Percentiles rank a stretch among this genome's conserved stretches.
phyloP scores from a whole-genome alignment of 1,140 invertebrate species.

The Orchestia grillus region DNA sequence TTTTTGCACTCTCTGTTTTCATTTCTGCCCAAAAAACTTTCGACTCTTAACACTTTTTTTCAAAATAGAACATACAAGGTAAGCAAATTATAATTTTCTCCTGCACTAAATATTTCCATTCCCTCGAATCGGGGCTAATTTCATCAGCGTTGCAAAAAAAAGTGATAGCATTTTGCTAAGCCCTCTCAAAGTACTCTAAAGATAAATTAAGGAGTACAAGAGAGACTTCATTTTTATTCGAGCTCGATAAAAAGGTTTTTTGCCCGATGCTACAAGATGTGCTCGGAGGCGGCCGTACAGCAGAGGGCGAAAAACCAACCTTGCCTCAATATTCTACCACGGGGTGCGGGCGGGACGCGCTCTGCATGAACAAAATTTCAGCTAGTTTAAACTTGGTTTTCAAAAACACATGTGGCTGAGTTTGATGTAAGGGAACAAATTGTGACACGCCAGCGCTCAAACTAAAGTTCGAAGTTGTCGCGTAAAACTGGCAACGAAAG shows the following conservation, averaged over 20 bases:
- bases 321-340: background rate
- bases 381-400: background rate
- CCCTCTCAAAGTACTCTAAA: background rate
- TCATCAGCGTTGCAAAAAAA: background rate
- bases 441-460: background rate
- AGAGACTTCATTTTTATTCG: background rate
- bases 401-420: background rate
- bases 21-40: too few relatives aligned
- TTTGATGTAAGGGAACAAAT: background rate
- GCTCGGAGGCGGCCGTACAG: background rate
- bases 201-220: background rate
- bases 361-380: background rate
- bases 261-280: background rate
- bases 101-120: background rate
- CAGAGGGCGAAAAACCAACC: background rate
- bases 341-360: too few relatives aligned
- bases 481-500: background rate
- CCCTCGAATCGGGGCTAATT: background rate
- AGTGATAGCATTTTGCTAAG: background rate
- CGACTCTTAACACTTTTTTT: too few relatives aligned
- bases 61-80: background rate
- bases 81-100: background rate
- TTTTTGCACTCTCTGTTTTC: too few relatives aligned
- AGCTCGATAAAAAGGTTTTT: background rate
- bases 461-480: background rate